Conservation (phyloP, 2,797 vertebrate species). For the Carcharodon carcharias region DNA sequence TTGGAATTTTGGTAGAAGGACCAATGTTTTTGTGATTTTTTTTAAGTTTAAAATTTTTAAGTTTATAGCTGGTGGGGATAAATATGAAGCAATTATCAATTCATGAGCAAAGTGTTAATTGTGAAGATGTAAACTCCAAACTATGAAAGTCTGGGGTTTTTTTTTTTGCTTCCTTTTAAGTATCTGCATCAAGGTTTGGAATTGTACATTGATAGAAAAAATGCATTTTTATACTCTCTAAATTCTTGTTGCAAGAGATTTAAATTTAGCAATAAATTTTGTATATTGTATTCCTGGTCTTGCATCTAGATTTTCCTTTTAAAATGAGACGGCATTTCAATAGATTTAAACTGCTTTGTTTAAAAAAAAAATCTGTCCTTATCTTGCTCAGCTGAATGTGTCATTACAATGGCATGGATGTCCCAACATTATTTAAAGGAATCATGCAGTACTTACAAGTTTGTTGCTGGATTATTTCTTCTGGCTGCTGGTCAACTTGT, state of each 20-base stretch:
- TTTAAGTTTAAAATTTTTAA: neutral
- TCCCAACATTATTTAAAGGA: neutral
- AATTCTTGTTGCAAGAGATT: neutral
- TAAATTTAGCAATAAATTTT: constrained; percentile 30
- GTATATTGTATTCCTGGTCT: neutral
- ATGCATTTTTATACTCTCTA: neutral
- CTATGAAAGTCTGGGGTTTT: neutral
- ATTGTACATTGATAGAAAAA: constrained; percentile 14
- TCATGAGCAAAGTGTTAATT: neutral
- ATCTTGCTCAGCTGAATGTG: neutral
- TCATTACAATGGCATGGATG: neutral
- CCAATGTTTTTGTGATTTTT: constrained; percentile 1
- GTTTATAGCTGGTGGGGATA: neutral
- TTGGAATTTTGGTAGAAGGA: neutral
- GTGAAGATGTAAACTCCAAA: neutral
- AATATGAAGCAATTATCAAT: neutral
- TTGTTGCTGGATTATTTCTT: neutral
- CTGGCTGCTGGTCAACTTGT: neutral
- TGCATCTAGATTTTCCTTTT: neutral
- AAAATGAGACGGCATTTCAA: neutral
- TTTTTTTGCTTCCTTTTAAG: neutral
- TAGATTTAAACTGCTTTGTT: neutral
- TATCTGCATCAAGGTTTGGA: constrained; percentile 11
- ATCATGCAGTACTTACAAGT: neutral
- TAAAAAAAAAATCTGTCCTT: neutral